Evolutionary conservation across 2,888 invertebrate species (phyloP), one percentile per base, ranked within the genome.

Genomic region (Dysmachus trigonus): DNA sequence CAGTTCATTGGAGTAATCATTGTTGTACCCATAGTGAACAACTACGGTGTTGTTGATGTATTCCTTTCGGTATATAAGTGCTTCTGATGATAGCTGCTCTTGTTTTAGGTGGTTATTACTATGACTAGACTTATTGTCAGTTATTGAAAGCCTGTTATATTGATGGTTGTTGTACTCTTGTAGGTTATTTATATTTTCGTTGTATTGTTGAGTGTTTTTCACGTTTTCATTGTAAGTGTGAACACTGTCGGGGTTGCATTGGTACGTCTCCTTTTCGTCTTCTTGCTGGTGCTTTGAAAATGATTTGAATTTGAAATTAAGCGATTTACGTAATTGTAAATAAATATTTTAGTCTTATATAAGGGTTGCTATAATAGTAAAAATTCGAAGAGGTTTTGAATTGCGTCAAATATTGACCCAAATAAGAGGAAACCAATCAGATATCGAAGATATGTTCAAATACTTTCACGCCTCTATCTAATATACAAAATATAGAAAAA

Each of bases 131-230:
- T n/a, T 27, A 27, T 22, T 77, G 5, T 87, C 87, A 1, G 51
- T 41, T 8, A 87, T 79, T 1, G 86, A 84, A 3, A 87, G 27
- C 2, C 87, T 76, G 71, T 88, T 87, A 35, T 87, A 88, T 51
- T 88, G 88, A 33, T 85, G 86, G 41, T 88, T 88, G 33, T 87
- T 87, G 27, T 84, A 82, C 71, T 87, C 87, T 51, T 87, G 87
- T 10, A 86, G 86, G 33, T 85, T 41, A 31, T 85, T 82, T n/a
- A 86, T 86, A 27, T 86, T 86, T 15, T 81, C 81, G 15, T 47
- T 84, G 13, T 74, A 74, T 6, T 77, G 76, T 18, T 74, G 47
- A 18, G n/a, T 13, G 35, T 86, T 87, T 73, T 86, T 79, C n/a
- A 82, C n/a, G 53, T 84, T 87, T 15, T 87, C 85, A 79, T 85